Conservation (phyloP, 2,888 invertebrate species). For the Tenthredo scrophulariae region DNA sequence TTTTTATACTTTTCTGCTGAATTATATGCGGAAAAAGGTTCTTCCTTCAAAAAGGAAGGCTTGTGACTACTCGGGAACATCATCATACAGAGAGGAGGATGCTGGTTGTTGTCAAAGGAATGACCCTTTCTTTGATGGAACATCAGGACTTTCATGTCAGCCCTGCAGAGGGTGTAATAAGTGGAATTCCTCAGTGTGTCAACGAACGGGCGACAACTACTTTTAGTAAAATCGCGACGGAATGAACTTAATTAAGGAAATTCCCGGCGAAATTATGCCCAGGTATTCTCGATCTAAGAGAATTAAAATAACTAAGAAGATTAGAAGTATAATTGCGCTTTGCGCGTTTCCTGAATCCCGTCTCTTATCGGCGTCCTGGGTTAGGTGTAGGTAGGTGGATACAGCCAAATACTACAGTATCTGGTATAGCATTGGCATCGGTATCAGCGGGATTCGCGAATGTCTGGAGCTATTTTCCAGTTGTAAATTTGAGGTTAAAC, state of each 20-base stretch:
- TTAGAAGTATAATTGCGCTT: constrained; percentile 48
- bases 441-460: background rate
- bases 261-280: background rate
- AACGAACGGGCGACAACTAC: constrained; percentile 18
- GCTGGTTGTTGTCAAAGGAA: background rate
- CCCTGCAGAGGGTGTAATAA: background rate
- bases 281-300: constrained; percentile 33
- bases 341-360: constrained; percentile 15
- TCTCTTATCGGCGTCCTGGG: background rate
- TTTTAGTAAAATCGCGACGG: constrained; percentile 5
- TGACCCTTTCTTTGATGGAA: background rate
- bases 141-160: background rate
- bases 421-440: background rate
- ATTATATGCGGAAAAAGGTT: no score
- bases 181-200: constrained; percentile 12
- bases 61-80: no score
- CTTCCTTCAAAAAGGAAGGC: no score
- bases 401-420: background rate
- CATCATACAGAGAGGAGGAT: background rate
- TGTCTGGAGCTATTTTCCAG: constrained; percentile 32
- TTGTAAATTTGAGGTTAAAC: constrained; percentile 49
- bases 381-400: background rate
- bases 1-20: background rate
- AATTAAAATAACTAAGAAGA: constrained; percentile 48
- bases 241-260: constrained; percentile 47